A percentile compares a stretch with the other conserved stretches of the same genome.
phyloP scores from a whole-genome alignment of 64 coral and sea anemone genomes.

The Actinia tenebrosa region DNA sequence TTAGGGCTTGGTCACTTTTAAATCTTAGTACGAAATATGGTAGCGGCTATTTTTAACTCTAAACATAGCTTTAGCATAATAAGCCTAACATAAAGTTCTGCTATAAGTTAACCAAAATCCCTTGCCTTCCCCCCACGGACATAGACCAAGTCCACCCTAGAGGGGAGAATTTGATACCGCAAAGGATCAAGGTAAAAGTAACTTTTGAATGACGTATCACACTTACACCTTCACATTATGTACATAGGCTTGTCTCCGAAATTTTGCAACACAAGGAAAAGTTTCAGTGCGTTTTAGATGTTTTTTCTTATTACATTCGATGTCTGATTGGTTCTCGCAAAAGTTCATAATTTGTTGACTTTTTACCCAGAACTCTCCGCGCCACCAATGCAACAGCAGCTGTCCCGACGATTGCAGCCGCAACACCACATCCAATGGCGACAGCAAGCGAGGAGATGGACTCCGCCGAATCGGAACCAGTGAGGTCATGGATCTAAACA shows the following conservation, averaged over 20 bases:
- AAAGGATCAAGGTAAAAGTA: conserved; percentile 12
- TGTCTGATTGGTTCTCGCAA: conserved; percentile 77
- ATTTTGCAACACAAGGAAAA: not conserved
- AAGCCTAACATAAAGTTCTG: not conserved
- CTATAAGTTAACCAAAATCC: not conserved
- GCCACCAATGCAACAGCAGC: conserved; percentile 87
- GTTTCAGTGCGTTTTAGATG: no score
- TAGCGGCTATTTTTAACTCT: no score
- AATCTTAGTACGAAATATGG: no score
- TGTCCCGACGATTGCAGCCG: conserved; percentile 89
- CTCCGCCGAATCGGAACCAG: conserved; percentile 57
- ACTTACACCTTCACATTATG: not conserved
- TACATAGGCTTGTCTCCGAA: not conserved
- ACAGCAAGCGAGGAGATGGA: conserved; percentile 89
- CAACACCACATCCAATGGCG: conserved; percentile 88
- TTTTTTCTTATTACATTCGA: conserved; percentile 35
- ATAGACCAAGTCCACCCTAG: not conserved
- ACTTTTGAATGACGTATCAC: not conserved
- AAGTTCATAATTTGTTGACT: conserved; percentile 89
- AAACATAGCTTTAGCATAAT: no score
- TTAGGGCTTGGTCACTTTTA: no score
- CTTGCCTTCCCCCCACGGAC: not conserved
- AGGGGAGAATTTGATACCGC: not conserved
- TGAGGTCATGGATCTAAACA: conserved; percentile 59
- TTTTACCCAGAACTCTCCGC: conserved; percentile 94